Evolutionary conservation across 2,888 invertebrate genomes (phyloP), one percentile per base, ranked within the genome.

Genomic region (Morinoia aosen): DNA sequence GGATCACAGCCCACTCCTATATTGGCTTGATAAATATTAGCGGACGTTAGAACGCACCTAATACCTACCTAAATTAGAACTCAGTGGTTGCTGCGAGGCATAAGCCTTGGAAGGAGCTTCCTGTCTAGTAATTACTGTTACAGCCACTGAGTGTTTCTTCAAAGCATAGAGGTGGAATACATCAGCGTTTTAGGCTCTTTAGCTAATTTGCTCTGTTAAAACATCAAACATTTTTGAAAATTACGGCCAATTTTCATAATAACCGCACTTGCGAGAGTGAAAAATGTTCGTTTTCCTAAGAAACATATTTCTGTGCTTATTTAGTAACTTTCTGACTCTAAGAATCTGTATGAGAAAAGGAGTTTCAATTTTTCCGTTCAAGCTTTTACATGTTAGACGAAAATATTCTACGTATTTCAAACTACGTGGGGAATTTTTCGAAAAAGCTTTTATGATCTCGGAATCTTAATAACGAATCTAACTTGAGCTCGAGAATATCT

Each of bases 1-100:
- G 90, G 90, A 40, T 90, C 90, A 90, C 40, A 40, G 33, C 40
- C 40, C 40, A 90, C 90, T 90, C 90, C 48, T 90, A 90, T 90
- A 90, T 90, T 90, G 90, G 40, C 40, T 14, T 90, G 90, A 90
- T 90, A 90, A 90, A 40, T 90, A 39, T 40, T 40, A 48, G 40
- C 40, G 90, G 16, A 76, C 76, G 76, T 76, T 76, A 14, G 33
- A 76, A 76, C 76, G 76, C 76, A 76, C 33, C 76, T 76, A 76
- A 76, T 76, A 33, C 33, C 76, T 33, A 76, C 76, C 76, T 76
- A 76, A 76, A 76, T 76, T 76, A 33, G 25, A 76, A 76, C 3
- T 76, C 33, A 33, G 76, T 33, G 61, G 76, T 33, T 76, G 76
- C 25, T 33, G 25, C 33, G 25, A 76, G 33, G 76, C 76, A 33